Base-by-base conservation (phyloP, 2,888 invertebrate genomes). In the Ormia ochracea region DNA sequence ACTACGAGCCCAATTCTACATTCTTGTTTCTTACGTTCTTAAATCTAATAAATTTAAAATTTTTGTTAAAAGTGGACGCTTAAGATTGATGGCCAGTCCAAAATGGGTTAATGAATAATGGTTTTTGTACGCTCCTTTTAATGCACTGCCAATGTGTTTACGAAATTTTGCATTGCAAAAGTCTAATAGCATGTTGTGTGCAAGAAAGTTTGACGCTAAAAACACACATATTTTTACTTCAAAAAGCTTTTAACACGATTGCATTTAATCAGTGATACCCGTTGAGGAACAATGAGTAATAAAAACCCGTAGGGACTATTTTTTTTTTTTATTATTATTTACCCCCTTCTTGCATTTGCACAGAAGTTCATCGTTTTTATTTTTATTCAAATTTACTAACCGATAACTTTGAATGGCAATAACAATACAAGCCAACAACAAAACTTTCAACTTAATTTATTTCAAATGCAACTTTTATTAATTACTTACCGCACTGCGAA, bases 401-500 rank as follows among this genome's bases (percentile, higher is more conserved):
- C 63, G 65, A 79, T 70, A 75, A 59, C 69, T 75, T 70, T 70
- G 45, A 70, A 61, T 19, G 26, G 36, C 66, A 78, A 61, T 43
- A 72, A 54, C 63, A 74, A 48, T 66, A 28, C 59, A 59, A 65
- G 19, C 50, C 1, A 45, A 23, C n/a, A 70, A 45, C 26, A 70
- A 61, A 72, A 80, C 58, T 54, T 80, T 73, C 43, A 80, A 76
- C 80, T 80, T 80, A 80, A 80, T 80, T 80, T 80, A 80, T 80
- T 80, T 80, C 72, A 73, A 80, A 80, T 76, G 19, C 72, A 76
- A 76, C 56, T 76, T 80, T 80, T 80, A 80, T 80, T 80, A 76
- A 80, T 80, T 80, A 80, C 80, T 73, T 80, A 68, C 80, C 80
- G 80, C 80, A 80, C 80, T 80, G 80, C 80, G 80, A 80, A 76